Evolutionary conservation across 2,113 vertebrate genomes (phyloP), one percentile per base, ranked within the genome.

Genomic region (Gracilinanus agilis): DNA sequence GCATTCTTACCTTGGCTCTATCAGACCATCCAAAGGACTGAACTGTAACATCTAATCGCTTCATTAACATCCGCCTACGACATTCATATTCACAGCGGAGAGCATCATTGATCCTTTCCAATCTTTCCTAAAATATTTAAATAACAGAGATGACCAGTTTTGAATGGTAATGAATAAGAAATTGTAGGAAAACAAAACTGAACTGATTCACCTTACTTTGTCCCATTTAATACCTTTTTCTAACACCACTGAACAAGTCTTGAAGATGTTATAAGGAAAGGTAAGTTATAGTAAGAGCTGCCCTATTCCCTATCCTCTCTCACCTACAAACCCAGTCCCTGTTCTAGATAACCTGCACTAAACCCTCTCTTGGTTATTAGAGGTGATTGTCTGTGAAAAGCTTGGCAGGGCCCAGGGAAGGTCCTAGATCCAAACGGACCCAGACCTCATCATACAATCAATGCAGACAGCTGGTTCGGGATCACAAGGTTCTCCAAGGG

Each of bases 11-110:
- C 99, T 99, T 99, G 24, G 99, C 99, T 98, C 99, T 98, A 58
- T 99, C 99, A 3, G 99, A 99, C 99, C 99, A 99, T 2, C 99
- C 99, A 67, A 99, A 99, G 3, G 99, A 99, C 98, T 99, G 99
- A 53, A 99, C 98, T 0, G 99, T 99, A 92, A 99, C 99, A 89
- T 99, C 99, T 25, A 99, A 98, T 0, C 99, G 99, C 91, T 99
- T 99, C 98, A 99, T 99, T 97, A 99, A 97, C 99, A 99, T 99
- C 92, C 99, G 98, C 23, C 99, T 98, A 0, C 99, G 99, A 97
- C 99, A 99, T 93, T 99, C 99, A 1, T 99, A 99, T 97, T 99
- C 99, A 16, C 98, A 98, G 1, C 97, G 97, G 97, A 99, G 99
- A 58, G 97, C 97, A 5, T 97, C 92, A 44, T 99, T 99, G 92